phyloP scores from a whole-genome alignment of 92 coral and sea anemone genomes.

The Zoanthus sansibaricus region DNA sequence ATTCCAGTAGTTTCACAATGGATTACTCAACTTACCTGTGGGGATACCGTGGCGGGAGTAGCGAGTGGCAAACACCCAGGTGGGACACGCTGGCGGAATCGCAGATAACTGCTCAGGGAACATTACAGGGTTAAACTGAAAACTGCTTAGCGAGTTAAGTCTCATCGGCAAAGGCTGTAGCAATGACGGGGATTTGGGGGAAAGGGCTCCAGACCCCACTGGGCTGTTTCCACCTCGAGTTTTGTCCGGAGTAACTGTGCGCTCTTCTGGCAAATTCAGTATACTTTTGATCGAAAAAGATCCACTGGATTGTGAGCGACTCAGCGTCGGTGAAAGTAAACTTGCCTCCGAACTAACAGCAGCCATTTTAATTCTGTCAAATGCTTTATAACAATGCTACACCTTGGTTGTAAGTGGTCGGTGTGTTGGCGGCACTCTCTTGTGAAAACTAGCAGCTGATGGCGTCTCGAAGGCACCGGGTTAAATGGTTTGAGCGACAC shows the following conservation, averaged over 20 bases:
- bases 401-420: slow-evolving; percentile 9
- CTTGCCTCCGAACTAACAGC: neutral
- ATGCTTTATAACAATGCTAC: neutral
- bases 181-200: slow-evolving; percentile 18
- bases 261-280: slow-evolving; percentile 55
- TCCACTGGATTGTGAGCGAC: slow-evolving; percentile 29
- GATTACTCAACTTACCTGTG: slow-evolving; percentile 53
- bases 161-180: slow-evolving; percentile 45
- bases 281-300: slow-evolving; percentile 63
- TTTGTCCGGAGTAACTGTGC: slow-evolving; percentile 21
- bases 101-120: slow-evolving; percentile 38
- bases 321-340: neutral
- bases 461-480: slow-evolving; percentile 50
- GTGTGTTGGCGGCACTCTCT: slow-evolving; percentile 48
- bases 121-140: slow-evolving; percentile 27
- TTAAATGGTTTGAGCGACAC: slow-evolving; percentile 51
- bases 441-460: slow-evolving; percentile 51
- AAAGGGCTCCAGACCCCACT: neutral
- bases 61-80: slow-evolving; percentile 50
- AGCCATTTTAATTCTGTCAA: slow-evolving; percentile 35
- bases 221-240: slow-evolving; percentile 4
- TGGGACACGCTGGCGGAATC: slow-evolving; percentile 40
- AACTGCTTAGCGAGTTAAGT: slow-evolving; percentile 10
- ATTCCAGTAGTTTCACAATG: slow-evolving; percentile 26
- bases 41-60: slow-evolving; percentile 52